Base-by-base conservation (phyloP, 2,797 vertebrate genomes). In the Cryptoprocta ferox region DNA sequence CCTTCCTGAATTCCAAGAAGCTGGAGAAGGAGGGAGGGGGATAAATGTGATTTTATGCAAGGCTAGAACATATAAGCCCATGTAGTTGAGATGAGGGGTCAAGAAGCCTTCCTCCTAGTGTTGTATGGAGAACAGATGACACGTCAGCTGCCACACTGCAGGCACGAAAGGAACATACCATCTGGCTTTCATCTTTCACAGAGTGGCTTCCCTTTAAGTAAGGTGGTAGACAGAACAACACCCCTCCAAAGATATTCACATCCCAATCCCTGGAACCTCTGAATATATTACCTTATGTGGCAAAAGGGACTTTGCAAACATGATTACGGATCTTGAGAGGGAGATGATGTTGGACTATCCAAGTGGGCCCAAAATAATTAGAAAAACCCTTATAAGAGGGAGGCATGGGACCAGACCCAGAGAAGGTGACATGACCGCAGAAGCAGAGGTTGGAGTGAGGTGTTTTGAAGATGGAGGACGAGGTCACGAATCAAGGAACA, bases 1-100 rank as follows among this genome's bases (percentile, higher is more conserved):
- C 42, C 11, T 65, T 63, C 56, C 68, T 94, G 85, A 75, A 75
- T 73, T 89, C 30, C 53, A 82, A 65, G 56, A 82, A 82, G 56
- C 42, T 56, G 35, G 30, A 63, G 42, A 53, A 42, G 45, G 37
- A 82, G 30, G 30, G 16, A 81, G 70, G 56, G 42, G 30, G 28
- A 24, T 1, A 75, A 21, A 42, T 35, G 11, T 50, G 3, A 16
- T 65, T 75, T 94, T 28, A 37, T 82, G 66, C 48, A 30, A 82
- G 16, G 15, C 42, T 73, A 89, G 30, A 37, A 82, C 45, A 30
- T 48, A 16, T 68, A 66, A 53, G 68, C 11, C 65, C 42, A 15
- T 6, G 10, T 42, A 53, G 50, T 28, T 73, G 66, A 94, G 8
- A 42, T 32, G 70, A 83, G 12, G 18, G 15, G 5, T 75, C 35